Percentiles rank a stretch among this genome's conserved stretches.
Conservation (phyloP, 2,888 invertebrate species). For the Orgyia antiqua region DNA sequence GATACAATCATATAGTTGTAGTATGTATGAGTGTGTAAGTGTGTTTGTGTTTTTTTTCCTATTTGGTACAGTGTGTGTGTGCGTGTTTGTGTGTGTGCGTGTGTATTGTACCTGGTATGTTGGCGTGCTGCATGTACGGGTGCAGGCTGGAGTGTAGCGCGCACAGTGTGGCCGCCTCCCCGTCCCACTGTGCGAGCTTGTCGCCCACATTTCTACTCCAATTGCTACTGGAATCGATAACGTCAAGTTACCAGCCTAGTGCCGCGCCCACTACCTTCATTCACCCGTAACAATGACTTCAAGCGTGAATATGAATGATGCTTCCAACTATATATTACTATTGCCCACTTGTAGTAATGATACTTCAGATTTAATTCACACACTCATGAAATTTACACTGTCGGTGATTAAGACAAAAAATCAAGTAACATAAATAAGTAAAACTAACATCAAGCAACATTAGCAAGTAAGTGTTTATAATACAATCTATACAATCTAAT, state of each 20-base stretch:
- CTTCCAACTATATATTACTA: background rate
- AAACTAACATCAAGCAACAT: constrained; percentile 31
- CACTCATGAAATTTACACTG: constrained; percentile 7
- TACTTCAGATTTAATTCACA: constrained; percentile 7
- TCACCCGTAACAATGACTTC: constrained; percentile 15
- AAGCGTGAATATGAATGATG: constrained; percentile 22
- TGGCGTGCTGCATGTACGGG: constrained; percentile 46
- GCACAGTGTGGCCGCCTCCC: constrained; percentile 63
- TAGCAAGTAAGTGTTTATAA: constrained; percentile 25
- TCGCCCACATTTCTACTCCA: constrained; percentile 62
- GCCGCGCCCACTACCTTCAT: constrained; percentile 11
- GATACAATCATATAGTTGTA: too few relatives aligned
- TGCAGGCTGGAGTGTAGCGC: constrained; percentile 49
- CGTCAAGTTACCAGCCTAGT: constrained; percentile 31
- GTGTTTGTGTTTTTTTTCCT: too few relatives aligned
- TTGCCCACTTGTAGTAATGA: constrained; percentile 7
- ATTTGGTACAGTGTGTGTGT: too few relatives aligned
- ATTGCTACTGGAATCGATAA: constrained; percentile 69
- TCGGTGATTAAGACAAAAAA: too few relatives aligned
- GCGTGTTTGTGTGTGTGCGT: too few relatives aligned
- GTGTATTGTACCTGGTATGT: constrained; percentile 51
- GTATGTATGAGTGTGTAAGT: background rate
- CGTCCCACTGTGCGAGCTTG: constrained; percentile 68
- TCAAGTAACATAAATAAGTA: constrained; percentile 17
- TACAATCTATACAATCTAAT: constrained; percentile 28